Base-by-base conservation (phyloP, 92 coral and sea anemone genomes). In the Anthopleura xanthogrammica region DNA sequence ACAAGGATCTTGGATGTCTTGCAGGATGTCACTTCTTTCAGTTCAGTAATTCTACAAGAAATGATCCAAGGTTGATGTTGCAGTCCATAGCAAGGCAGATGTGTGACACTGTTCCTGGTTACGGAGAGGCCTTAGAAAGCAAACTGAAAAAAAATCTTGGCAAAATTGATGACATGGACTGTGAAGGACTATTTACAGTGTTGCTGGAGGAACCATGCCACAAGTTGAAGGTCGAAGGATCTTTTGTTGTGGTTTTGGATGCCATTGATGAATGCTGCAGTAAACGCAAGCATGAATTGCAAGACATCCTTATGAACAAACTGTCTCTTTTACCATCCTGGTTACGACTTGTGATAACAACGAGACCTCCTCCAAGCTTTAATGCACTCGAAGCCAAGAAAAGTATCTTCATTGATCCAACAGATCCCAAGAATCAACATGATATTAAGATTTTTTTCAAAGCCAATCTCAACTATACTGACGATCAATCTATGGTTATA, bases 21-120 rank as follows among this genome's bases (percentile, higher is more conserved):
- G 85, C 55, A 29, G 90, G 82, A 17, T 80, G 82, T 36, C 92
- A 89, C 70, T 89, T 89, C 83, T 85, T 75, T 75, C 72, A 86
- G 57, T 83, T 75, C 71, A 86, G 82, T 40, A 80, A 86, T 64
- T 50, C 72, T 3, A 70, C 77, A 19, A 60, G 80, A 55, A 76
- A 82, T 14, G 60, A 89, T 73, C 87, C 92, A 24, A 75, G 79
- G 83, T 41, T 81, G 78, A 77, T 89, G 86, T 85, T 89, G 75
- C 89, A 89, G 81, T 89, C 92, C 41, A 62, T 88, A 42, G 88
- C 91, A 29, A 66, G 78, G 16, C 88, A 85, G 60, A 16, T 89
- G 52, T 85, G 80, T 41, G 72, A 89, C 40, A 81, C 79, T 43
- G 48, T 89, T 52, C 86, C 89, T 64, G 82, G 78, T 42, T 89